Base-by-base conservation (phyloP, 2,113 vertebrate genomes). In the Oenanthe oenanthe region DNA sequence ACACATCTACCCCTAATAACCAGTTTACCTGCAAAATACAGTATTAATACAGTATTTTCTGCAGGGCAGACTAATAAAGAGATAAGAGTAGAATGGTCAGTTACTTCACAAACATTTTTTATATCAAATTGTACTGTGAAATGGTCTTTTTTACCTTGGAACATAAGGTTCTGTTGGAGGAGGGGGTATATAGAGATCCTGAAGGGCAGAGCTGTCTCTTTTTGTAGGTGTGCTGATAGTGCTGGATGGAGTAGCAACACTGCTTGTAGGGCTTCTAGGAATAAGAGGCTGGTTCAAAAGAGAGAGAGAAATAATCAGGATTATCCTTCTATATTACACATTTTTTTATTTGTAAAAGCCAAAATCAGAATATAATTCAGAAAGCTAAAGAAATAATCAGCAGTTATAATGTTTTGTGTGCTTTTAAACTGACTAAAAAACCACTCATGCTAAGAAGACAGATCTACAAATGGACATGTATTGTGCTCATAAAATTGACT, bases 181-280 rank as follows among this genome's bases (percentile, higher is more conserved):
- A 90, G 99, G 99, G 2, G 99, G 99, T 88, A 99, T 99, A 97
- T 98, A 99, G 50, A 99, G 99, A 85, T 99, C 99, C 92, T 99
- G 99, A 38, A 99, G 99, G 45, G 99, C 99, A 54, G 99, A 99
- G 96, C 98, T 99, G 92, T 99, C 99, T 97, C 99, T 98, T 97
- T 99, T 99, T 79, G 99, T 99, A 17, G 99, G 99, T 82, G 99
- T 99, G 97, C 99, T 99, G 96, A 99, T 98, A 92, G 99, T 99
- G 97, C 99, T 99, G 91, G 99, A 99, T 95, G 99, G 99, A 1
- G 99, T 99, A 89, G 98, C 99, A 63, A 99, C 98, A 61, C 99
- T 98, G 97, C 99, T 99, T 95, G 99, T 99, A 90, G 99, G 99
- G 95, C 99, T 99, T 98, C 98, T 99, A 97, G 99, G 99, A 97